phyloP scores from a whole-genome alignment of 2,797 vertebrate species.

The Sciurus carolinensis region DNA sequence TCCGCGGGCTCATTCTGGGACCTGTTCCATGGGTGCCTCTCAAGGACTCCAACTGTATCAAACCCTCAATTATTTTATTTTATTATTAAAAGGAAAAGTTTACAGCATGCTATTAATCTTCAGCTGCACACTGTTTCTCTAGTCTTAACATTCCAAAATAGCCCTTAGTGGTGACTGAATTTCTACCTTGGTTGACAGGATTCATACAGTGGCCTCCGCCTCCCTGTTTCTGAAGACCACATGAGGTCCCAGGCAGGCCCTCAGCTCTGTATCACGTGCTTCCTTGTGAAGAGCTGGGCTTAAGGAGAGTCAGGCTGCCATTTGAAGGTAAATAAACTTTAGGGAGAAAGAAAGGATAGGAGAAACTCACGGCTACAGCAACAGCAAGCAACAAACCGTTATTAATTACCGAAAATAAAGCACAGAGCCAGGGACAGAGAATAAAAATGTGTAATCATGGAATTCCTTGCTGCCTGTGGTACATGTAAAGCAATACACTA shows the following conservation, averaged over 20 bases:
- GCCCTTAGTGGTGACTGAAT: background rate
- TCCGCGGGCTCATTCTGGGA: background rate
- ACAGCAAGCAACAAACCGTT: background rate
- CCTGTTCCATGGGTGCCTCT: background rate
- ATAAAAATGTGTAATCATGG: background rate
- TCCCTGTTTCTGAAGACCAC: background rate
- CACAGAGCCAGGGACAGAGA: background rate
- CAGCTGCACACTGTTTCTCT: background rate
- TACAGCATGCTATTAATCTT: background rate
- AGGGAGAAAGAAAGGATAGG: rapidly evolving
- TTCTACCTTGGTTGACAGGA: background rate
- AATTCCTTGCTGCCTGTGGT: too few species aligned
- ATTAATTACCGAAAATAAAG: background rate
- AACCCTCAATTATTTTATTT: constrained; percentile 38
- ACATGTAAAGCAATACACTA: too few species aligned
- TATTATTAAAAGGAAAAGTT: constrained; percentile 51
- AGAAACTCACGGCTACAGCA: rapidly evolving
- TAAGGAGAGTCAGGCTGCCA: constrained; percentile 12
- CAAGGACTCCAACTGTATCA: background rate
- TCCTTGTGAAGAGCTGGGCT: background rate
- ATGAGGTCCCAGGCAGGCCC: background rate
- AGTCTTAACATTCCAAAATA: constrained; percentile 25
- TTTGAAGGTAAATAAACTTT: background rate
- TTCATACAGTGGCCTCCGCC: background rate
- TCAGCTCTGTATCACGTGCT: rapidly evolving